Evolutionary conservation across 2,797 vertebrate genomes (phyloP).

Genomic region (Dallia pectoralis): DNA sequence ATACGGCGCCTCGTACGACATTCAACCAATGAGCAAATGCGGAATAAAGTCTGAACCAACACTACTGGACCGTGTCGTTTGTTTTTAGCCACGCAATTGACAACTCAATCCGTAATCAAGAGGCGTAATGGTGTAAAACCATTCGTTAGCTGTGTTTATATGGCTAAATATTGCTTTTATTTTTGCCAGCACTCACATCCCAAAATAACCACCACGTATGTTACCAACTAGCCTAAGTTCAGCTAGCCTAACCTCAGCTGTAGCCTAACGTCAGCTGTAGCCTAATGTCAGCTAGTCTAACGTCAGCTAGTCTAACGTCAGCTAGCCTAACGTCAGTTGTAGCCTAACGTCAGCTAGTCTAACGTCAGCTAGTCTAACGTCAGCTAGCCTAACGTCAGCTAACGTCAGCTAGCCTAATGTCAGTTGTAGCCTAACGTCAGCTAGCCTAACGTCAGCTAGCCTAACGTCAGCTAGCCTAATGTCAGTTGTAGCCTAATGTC

Average conservation of each 20-base stretch:
- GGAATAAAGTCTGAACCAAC: not conserved
- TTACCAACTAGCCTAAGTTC: conserved; percentile 45
- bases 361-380: no score
- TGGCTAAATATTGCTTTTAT: conserved; percentile 35
- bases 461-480: conserved; percentile 1
- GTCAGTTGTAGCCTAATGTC: conserved; percentile 52
- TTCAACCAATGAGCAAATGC: conserved; percentile 21
- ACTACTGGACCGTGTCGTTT: not conserved
- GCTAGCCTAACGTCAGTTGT: no score
- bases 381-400: conserved; percentile 18
- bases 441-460: no score
- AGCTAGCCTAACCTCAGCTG: conserved; percentile 47
- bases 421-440: no score
- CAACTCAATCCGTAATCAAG: not conserved
- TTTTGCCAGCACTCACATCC: conserved; percentile 26
- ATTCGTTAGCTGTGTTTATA: conserved; percentile 18
- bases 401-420: no score
- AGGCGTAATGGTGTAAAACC: not conserved
- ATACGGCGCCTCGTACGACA: not conserved
- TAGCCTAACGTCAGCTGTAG: conserved; percentile 24
- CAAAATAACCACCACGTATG: conserved; percentile 47
- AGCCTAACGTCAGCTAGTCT: no score
- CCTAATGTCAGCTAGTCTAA: no score
- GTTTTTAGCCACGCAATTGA: not conserved
- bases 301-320: no score